Conservation (phyloP, 2,888 invertebrate genomes). For the Coenonympha arcania region DNA sequence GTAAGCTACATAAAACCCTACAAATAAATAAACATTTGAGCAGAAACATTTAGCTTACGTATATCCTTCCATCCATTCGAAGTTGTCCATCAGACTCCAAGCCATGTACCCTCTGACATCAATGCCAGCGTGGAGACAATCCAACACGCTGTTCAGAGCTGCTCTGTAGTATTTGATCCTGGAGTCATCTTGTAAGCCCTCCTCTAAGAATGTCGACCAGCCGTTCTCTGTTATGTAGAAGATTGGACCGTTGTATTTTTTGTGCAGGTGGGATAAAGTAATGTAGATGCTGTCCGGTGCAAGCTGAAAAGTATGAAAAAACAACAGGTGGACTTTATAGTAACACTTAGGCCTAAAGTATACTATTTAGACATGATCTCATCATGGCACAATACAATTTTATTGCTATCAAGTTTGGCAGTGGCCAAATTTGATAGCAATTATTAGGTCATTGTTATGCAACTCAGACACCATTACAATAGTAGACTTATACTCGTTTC, state of each 20-base stretch:
- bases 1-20: too few relatives aligned
- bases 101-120: conserved; percentile 71
- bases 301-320: too few relatives aligned
- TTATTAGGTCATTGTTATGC: too few relatives aligned
- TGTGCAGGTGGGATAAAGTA: conserved; percentile 63
- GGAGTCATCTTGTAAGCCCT: conserved; percentile 55
- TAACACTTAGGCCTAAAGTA: too few relatives aligned
- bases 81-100: conserved; percentile 79
- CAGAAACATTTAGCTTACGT: conserved; percentile 56
- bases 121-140: conserved; percentile 60
- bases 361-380: too few relatives aligned
- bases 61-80: conserved; percentile 77
- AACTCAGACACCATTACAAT: too few relatives aligned
- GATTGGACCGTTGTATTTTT: conserved; percentile 64
- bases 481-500: too few relatives aligned
- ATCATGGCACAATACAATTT: too few relatives aligned
- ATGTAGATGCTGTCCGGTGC: conserved; percentile 76
- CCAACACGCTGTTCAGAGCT: conserved; percentile 56
- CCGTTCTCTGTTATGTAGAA: conserved; percentile 78
- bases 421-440: too few relatives aligned
- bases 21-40: too few relatives aligned
- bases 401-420: too few relatives aligned
- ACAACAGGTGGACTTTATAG: too few relatives aligned
- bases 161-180: conserved; percentile 59
- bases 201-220: conserved; percentile 50